phyloP scores from a whole-genome alignment of 2,888 invertebrate genomes.

The Hydrotaea diabolus region DNA sequence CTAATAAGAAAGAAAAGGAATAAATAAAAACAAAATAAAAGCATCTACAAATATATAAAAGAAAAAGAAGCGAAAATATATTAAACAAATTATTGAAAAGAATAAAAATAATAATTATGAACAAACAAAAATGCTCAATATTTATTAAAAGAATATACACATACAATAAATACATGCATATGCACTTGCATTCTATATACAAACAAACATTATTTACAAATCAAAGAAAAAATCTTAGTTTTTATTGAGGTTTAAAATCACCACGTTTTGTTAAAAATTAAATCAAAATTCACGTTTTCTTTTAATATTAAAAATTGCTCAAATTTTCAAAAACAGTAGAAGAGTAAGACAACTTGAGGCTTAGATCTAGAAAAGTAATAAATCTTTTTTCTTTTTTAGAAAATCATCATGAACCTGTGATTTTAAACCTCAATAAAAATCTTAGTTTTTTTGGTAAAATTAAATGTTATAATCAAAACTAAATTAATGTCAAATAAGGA shows the following conservation, averaged over 20 bases:
- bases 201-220: conserved; percentile 3
- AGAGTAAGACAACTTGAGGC: no score
- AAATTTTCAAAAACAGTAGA: background rate
- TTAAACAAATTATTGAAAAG: conserved; percentile 25
- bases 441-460: no score
- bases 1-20: conserved; percentile 52
- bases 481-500: no score
- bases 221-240: background rate
- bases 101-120: no score
- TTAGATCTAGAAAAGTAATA: no score
- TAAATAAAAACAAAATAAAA: conserved; percentile 40
- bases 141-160: conserved; percentile 21
- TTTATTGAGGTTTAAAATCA: conserved; percentile 1
- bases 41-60: conserved; percentile 30
- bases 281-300: background rate
- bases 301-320: background rate
- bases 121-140: conserved; percentile 28
- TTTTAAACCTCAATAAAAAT: background rate
- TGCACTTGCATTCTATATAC: background rate
- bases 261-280: background rate
- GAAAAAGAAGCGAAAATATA: conserved; percentile 32
- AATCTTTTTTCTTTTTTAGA: no score
- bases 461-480: no score
- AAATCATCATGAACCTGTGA: no score
- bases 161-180: background rate